phyloP scores from a whole-genome alignment of 2,888 invertebrate genomes.

The Eupithecia dodoneata region DNA sequence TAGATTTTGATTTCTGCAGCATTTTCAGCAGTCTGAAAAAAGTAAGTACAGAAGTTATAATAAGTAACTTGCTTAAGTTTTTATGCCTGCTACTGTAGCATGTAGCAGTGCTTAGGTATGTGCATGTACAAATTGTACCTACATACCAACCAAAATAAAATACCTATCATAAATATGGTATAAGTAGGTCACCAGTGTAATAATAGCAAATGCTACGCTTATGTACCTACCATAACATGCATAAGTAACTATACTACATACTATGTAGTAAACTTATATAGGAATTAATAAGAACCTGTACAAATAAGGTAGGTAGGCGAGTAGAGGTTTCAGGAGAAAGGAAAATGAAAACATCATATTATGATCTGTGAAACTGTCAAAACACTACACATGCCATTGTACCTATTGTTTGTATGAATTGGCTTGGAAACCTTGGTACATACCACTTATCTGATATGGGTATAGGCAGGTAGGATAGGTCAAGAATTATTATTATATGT shows the following conservation, averaged over 20 bases:
- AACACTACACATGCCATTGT: not conserved
- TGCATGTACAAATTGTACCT: not conserved
- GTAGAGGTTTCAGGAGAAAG: not conserved
- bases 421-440: not conserved
- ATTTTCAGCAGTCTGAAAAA: slow-evolving; percentile 76
- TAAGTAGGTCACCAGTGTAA: not conserved
- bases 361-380: not conserved
- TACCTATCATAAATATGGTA: not conserved
- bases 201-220: not conserved
- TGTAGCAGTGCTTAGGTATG: not conserved
- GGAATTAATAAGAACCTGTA: no score
- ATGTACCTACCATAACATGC: not conserved
- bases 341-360: not conserved
- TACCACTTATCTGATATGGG: not conserved
- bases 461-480: not conserved
- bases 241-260: not conserved
- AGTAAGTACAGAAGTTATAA: not conserved
- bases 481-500: not conserved
- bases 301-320: no score
- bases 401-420: not conserved
- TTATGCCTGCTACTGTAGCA: not conserved
- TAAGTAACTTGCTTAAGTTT: not conserved
- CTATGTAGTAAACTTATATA: no score
- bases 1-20: slow-evolving; percentile 73
- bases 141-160: not conserved